Conservation (phyloP, 2,888 invertebrate species). For the Dascillus cervinus region DNA sequence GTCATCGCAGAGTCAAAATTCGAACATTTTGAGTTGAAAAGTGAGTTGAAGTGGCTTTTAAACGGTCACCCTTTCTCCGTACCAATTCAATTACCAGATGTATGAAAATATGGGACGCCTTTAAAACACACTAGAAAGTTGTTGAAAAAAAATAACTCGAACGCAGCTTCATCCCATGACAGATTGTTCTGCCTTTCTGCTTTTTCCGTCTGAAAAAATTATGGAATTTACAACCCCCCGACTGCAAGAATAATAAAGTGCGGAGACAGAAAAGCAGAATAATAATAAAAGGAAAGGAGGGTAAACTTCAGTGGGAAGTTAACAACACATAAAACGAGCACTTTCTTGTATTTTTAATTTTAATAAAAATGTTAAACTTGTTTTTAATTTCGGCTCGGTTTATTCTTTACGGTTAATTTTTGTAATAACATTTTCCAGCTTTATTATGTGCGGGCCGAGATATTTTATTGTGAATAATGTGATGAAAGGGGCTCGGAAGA, state of each 20-base stretch:
- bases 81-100: too few relatives aligned
- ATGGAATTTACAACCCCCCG: too few relatives aligned
- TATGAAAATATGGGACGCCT: too few relatives aligned
- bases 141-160: too few relatives aligned
- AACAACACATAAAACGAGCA: conserved; percentile 12
- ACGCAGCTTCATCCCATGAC: conserved; percentile 8
- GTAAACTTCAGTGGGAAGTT: conserved; percentile 10
- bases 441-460: not conserved
- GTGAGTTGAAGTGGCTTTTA: too few relatives aligned
- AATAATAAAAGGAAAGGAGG: conserved; percentile 10
- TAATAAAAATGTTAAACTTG: conserved; percentile 12
- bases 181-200: conserved; percentile 10
- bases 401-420: conserved; percentile 9
- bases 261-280: conserved; percentile 7
- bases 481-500: too few relatives aligned
- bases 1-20: too few relatives aligned
- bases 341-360: conserved; percentile 12
- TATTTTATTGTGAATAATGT: conserved; percentile 1
- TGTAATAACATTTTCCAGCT: conserved; percentile 5
- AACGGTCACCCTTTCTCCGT: too few relatives aligned
- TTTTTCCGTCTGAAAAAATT: conserved; percentile 8
- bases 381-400: conserved; percentile 14
- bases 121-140: too few relatives aligned
- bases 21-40: too few relatives aligned
- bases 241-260: conserved; percentile 12